phyloP scores from a whole-genome alignment of 2,888 invertebrate genomes.

The Norana najaformis region DNA sequence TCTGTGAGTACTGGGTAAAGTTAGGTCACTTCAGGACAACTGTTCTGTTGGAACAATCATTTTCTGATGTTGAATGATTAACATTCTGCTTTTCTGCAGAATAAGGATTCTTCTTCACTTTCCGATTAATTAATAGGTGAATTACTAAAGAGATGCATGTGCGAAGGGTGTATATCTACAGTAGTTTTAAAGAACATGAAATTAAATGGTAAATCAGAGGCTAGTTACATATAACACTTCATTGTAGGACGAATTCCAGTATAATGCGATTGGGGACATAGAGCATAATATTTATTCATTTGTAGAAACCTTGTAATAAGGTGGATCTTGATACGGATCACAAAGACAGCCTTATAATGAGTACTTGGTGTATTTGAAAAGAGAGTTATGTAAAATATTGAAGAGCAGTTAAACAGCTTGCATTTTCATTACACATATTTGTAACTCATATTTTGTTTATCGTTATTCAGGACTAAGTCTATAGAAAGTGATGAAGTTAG shows the following conservation, averaged over 20 bases:
- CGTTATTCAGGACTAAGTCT: not conserved
- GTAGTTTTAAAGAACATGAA: not conserved
- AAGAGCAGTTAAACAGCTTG: not conserved
- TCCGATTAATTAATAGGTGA: not conserved
- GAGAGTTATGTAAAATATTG: no score
- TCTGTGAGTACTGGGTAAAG: not conserved
- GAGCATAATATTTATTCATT: no score
- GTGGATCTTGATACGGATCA: no score
- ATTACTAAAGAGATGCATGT: not conserved
- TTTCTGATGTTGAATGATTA: not conserved
- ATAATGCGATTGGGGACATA: no score
- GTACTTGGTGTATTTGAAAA: no score
- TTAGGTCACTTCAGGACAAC: not conserved
- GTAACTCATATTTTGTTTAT: not conserved
- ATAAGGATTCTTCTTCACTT: not conserved
- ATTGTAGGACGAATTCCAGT: no score
- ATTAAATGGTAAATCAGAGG: no score
- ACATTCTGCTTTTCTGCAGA: not conserved
- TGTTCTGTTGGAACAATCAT: no score
- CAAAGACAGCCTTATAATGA: no score
- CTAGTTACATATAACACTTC: no score
- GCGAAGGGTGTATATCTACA: not conserved
- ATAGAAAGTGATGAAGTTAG: not conserved
- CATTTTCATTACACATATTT: not conserved
- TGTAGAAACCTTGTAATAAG: no score